phyloP scores from a whole-genome alignment of 2,113 vertebrate genomes.

The Leptocoma aspasia region DNA sequence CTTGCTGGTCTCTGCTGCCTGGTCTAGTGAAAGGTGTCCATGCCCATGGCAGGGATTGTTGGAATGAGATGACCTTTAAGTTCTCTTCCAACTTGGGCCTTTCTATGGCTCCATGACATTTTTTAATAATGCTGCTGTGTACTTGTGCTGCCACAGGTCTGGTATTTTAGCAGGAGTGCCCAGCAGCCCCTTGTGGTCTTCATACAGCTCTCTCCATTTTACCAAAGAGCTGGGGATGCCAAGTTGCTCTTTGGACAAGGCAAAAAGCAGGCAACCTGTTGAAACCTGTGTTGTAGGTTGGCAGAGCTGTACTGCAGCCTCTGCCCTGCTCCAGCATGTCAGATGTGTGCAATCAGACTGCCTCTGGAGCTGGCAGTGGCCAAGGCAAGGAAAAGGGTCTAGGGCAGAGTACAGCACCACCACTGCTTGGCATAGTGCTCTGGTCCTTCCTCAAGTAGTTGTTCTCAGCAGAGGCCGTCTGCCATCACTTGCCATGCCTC shows the following conservation, averaged over 20 bases:
- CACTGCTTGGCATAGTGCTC: background rate
- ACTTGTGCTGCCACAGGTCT: background rate
- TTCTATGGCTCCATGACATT: background rate
- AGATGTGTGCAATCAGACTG: accelerated
- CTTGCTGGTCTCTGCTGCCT: background rate
- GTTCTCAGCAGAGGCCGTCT: background rate
- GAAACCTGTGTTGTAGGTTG: accelerated
- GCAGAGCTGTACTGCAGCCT: background rate
- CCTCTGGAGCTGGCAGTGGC: background rate
- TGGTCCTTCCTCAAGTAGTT: background rate
- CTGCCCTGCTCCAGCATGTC: background rate
- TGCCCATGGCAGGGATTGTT: background rate
- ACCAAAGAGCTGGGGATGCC: background rate
- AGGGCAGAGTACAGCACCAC: accelerated
- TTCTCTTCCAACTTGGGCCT: background rate
- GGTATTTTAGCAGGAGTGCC: background rate
- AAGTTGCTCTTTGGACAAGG: background rate
- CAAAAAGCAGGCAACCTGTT: background rate
- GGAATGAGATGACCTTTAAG: background rate
- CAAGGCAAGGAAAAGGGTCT: background rate
- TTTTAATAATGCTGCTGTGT: background rate
- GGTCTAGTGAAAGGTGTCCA: background rate
- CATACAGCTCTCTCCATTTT: accelerated
- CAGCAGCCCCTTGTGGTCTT: accelerated
- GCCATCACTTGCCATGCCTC: accelerated